phyloP scores from a whole-genome alignment of 2,797 vertebrate genomes.

The Chiroxiphia lanceolata region DNA sequence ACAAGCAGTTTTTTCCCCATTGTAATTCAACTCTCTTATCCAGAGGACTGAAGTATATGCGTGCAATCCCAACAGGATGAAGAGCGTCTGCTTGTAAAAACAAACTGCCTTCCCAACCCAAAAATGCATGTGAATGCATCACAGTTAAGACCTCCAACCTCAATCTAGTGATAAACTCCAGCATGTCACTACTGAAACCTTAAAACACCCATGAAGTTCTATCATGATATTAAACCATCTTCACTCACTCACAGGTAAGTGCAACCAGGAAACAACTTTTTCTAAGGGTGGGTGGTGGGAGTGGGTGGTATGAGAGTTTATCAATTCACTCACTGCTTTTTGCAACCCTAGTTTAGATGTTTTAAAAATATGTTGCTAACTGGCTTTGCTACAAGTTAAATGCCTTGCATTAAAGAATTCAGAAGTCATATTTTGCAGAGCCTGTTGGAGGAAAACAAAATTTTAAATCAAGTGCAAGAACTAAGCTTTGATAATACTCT shows the following conservation, averaged over 20 bases:
- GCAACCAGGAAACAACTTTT: not conserved
- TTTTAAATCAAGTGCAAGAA: not conserved
- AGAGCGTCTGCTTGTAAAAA: not conserved
- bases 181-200: not conserved
- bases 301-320: not conserved
- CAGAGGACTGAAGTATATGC: not conserved
- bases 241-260: not conserved
- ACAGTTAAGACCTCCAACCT: not conserved
- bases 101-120: not conserved
- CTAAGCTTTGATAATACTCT: not conserved
- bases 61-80: not conserved
- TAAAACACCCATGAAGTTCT: not conserved
- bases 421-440: not conserved
- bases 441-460: not conserved
- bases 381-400: not conserved
- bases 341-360: not conserved
- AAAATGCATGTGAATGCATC: not conserved
- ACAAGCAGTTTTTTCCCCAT: not conserved
- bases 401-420: not conserved
- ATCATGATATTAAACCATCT: not conserved
- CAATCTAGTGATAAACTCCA: not conserved
- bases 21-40: not conserved
- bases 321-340: not conserved
- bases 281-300: not conserved
- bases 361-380: not conserved